These are phyloP conservation scores for Cerceris ruficornis DNA, from an alignment of 2,888 invertebrate genomes.

Conservation along the genomic window DNA sequence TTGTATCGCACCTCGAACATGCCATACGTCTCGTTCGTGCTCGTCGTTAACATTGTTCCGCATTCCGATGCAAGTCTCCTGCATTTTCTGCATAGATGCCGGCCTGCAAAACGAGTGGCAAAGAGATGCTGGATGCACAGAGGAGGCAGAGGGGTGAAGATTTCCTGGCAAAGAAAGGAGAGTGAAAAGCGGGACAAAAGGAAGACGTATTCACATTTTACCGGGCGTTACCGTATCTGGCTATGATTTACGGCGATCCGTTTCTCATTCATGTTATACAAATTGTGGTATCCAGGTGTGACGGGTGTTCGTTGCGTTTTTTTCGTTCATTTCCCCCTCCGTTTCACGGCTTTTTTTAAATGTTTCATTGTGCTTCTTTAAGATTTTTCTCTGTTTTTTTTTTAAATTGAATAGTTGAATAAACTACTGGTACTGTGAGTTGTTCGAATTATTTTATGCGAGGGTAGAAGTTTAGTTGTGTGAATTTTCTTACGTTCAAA, in stretches of 20 bases:
- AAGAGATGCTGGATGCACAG: background rate
- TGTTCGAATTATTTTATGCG: too few relatives aligned
- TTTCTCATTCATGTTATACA: constrained; percentile 60
- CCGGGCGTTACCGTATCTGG: constrained; percentile 56
- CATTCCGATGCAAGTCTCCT: background rate
- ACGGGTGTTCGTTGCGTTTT: constrained; percentile 9
- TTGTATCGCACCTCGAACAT: constrained; percentile 7
- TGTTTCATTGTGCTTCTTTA: background rate
- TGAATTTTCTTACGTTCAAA: too few relatives aligned
- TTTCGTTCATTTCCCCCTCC: background rate
- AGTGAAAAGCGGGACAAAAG: constrained; percentile 8
- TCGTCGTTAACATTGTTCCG: constrained; percentile 6
- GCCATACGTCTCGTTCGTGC: background rate
- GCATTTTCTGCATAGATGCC: background rate
- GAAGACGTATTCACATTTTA: constrained; percentile 31
- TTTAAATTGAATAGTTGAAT: too few relatives aligned
- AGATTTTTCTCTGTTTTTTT: background rate
- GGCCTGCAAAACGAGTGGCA: constrained; percentile 17
- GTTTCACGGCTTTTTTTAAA: background rate
- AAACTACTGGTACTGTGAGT: too few relatives aligned
- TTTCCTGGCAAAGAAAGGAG: background rate
- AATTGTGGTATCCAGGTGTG: constrained; percentile 53
- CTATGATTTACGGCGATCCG: constrained; percentile 65
- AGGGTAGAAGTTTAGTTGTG: too few relatives aligned
- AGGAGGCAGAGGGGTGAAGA: background rate